These are phyloP conservation scores for Aulostomus chinensis DNA, from an alignment of 2,797 vertebrate species.

Conservation along the genomic window DNA sequence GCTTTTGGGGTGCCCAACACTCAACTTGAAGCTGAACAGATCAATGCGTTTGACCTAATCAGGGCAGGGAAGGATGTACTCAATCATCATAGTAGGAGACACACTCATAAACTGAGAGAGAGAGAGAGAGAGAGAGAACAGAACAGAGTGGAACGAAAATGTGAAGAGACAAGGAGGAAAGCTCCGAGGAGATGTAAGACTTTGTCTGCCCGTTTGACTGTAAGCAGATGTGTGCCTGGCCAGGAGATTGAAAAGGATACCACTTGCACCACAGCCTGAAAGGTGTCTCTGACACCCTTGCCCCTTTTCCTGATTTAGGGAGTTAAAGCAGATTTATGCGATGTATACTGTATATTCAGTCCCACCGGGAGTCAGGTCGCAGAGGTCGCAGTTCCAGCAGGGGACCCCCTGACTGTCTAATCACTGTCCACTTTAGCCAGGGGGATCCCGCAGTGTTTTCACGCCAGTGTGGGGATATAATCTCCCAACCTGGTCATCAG, in stretches of 20 bases:
- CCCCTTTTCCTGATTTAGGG: not conserved
- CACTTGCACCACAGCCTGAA: slow-evolving; percentile 3
- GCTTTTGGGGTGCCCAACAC: slow-evolving; percentile 13
- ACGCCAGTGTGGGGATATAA: no score
- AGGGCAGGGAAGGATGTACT: slow-evolving; percentile 3
- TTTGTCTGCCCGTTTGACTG: slow-evolving; percentile 21
- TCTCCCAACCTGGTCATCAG: no score
- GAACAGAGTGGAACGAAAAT: slow-evolving; percentile 8
- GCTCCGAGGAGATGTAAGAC: slow-evolving; percentile 9
- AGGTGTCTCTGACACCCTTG: slow-evolving; percentile 4
- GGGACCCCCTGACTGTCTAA: no score
- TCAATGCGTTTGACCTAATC: slow-evolving; percentile 28
- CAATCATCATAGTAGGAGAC: slow-evolving; percentile 6
- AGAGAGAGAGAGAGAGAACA: slow-evolving; percentile 8
- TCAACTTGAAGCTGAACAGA: slow-evolving; percentile 12
- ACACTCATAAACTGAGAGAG: slow-evolving; percentile 11
- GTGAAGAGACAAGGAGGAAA: slow-evolving; percentile 7
- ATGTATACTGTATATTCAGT: no score
- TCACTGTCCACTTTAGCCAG: no score
- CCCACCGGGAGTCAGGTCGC: no score
- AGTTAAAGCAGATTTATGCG: no score
- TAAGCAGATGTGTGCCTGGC: slow-evolving; percentile 17
- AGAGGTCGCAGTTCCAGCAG: no score
- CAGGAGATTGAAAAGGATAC: slow-evolving; percentile 18
- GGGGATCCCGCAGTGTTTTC: no score